Conservation (phyloP, 37 sponge, comb jelly and placozoan species). For the Aplysina aerophoba region DNA sequence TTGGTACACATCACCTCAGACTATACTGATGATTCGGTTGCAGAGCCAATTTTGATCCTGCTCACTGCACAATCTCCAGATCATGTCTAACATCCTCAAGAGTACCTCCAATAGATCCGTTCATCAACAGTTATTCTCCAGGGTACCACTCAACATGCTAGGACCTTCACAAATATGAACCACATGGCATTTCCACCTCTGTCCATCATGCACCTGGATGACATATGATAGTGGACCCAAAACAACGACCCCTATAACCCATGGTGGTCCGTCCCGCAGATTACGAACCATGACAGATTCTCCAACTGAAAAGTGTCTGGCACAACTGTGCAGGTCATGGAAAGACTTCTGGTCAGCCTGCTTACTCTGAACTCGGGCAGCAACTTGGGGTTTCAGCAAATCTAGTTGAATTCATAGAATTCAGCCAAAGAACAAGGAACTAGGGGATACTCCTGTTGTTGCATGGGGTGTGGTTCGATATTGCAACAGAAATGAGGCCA, state of each 20-base stretch:
- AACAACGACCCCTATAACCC: slow-evolving; percentile 23
- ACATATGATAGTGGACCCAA: neutral
- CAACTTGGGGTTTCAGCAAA: slow-evolving; percentile 18
- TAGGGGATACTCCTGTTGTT: neutral
- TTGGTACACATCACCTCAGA: too few species aligned
- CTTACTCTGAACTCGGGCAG: neutral
- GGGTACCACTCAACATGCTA: too few species aligned
- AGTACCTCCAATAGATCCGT: too few species aligned
- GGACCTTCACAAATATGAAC: slow-evolving; percentile 23
- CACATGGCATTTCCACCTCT: slow-evolving; percentile 38
- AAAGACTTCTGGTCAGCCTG: slow-evolving; percentile 27
- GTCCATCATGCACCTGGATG: neutral
- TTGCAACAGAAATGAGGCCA: neutral
- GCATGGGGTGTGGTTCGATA: slow-evolving; percentile 22
- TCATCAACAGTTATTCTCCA: too few species aligned
- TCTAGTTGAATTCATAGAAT: slow-evolving; percentile 26
- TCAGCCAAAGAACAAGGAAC: slow-evolving; percentile 14
- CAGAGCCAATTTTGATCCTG: too few species aligned
- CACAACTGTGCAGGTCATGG: slow-evolving; percentile 11
- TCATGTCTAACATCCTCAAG: too few species aligned
- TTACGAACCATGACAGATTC: slow-evolving; percentile 40
- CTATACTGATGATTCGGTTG: too few species aligned
- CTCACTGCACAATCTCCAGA: too few species aligned
- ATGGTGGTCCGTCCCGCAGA: slow-evolving; percentile 27
- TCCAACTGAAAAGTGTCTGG: slow-evolving; percentile 24